Evolutionary conservation across 1,140 invertebrate genomes (phyloP).

Genomic region (Sinonovacula constricta): DNA sequence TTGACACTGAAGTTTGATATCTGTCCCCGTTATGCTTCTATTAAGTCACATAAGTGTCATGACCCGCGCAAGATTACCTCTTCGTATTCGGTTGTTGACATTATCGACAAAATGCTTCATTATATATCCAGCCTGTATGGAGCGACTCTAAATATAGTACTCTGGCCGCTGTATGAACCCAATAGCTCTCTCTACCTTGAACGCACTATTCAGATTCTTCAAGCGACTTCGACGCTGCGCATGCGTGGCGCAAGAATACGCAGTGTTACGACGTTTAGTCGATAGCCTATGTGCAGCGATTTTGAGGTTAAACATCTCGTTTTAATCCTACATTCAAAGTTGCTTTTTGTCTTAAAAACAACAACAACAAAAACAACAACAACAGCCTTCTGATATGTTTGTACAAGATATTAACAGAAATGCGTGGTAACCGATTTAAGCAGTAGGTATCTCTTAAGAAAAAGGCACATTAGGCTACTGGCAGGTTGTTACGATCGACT

Average conservation of each 20-base stretch:
- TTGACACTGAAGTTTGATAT: too few species aligned
- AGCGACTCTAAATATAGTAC: conserved; percentile 31
- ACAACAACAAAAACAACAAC: too few species aligned
- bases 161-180: conserved; percentile 36
- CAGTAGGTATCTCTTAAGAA: too few species aligned
- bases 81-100: background rate
- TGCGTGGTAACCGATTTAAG: background rate
- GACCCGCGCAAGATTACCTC: background rate
- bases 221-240: conserved; percentile 10
- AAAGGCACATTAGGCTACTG: too few species aligned
- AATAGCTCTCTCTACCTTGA: conserved; percentile 23
- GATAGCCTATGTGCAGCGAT: background rate
- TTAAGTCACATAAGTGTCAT: too few species aligned
- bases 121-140: conserved; percentile 41
- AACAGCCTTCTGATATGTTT: background rate
- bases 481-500: too few species aligned
- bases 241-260: conserved; percentile 29
- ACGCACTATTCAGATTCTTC: conserved; percentile 38
- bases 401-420: background rate
- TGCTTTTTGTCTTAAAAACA: background rate
- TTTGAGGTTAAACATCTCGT: background rate
- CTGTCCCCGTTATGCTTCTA: too few species aligned
- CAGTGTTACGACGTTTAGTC: background rate
- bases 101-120: conserved; percentile 19
- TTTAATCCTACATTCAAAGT: background rate